A percentile compares a stretch with the other conserved stretches of the same genome.
phyloP scores from a whole-genome alignment of 2,113 vertebrate species.

The Ciconia stormi region DNA sequence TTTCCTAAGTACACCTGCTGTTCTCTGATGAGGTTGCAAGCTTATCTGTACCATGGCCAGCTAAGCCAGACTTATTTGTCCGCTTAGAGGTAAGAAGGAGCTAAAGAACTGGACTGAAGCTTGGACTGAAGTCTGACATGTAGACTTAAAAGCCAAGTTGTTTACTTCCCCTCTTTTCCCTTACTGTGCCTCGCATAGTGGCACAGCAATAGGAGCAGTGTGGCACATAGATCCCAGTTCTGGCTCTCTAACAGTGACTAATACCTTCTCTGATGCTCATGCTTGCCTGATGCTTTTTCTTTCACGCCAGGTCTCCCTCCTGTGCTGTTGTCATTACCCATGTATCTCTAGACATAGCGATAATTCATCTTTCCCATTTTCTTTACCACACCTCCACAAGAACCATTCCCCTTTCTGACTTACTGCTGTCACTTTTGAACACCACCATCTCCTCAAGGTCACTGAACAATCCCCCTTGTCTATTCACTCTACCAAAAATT shows the following conservation, averaged over 20 bases:
- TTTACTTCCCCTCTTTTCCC: background rate
- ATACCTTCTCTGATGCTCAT: background rate
- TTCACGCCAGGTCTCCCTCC: background rate
- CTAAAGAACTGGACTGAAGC: background rate
- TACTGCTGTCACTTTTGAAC: background rate
- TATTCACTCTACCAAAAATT: background rate
- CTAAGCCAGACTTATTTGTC: background rate
- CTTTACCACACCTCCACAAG: background rate
- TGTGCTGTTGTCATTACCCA: background rate
- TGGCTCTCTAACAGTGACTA: background rate
- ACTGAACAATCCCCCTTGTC: too few species aligned
- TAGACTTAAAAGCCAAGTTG: background rate
- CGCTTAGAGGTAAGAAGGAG: background rate
- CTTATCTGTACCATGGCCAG: background rate
- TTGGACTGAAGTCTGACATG: background rate
- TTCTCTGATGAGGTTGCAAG: background rate
- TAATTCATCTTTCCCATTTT: background rate
- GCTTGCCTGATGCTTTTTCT: background rate
- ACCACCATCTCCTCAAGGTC: background rate
- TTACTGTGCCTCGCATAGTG: background rate
- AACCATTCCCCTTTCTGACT: background rate
- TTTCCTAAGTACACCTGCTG: background rate
- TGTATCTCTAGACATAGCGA: background rate
- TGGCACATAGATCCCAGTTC: background rate
- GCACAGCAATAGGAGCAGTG: background rate